Conservation (phyloP, 2,797 vertebrate genomes). For the Cuculus canorus region DNA sequence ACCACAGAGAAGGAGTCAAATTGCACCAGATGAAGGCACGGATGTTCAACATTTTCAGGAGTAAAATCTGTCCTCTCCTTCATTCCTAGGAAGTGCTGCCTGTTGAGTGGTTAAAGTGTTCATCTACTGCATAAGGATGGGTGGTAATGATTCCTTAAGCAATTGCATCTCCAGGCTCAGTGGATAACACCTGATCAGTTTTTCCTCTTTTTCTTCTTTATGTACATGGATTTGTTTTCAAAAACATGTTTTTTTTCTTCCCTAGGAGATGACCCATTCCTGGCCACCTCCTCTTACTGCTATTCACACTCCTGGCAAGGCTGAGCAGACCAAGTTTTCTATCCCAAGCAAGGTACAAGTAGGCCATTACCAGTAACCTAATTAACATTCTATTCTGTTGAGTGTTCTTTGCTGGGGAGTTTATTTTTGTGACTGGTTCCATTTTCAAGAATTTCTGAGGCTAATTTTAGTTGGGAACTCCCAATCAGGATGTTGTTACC, state of each 20-base stretch:
- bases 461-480: conserved; percentile 44
- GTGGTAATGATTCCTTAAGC: background rate
- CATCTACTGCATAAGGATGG: background rate
- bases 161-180: background rate
- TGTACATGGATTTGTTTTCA: conserved; percentile 13
- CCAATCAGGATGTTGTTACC: background rate
- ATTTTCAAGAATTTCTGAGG: background rate
- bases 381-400: conserved; percentile 24
- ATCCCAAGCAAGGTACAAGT: conserved; percentile 87
- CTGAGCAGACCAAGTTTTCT: conserved; percentile 90
- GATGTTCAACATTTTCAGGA: background rate
- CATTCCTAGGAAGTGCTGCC: background rate
- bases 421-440: conserved; percentile 26
- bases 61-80: background rate
- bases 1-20: accelerated
- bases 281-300: conserved; percentile 93
- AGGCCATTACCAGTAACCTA: conserved; percentile 10
- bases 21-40: background rate
- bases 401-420: conserved; percentile 2
- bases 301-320: conserved; percentile 91
- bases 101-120: background rate
- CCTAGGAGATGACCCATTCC: conserved; percentile 92
- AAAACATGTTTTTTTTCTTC: conserved; percentile 19
- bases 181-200: background rate
- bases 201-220: background rate